Evolutionary conservation across 23 tunicate genomes (phyloP).

Genomic region (Styela clava): DNA sequence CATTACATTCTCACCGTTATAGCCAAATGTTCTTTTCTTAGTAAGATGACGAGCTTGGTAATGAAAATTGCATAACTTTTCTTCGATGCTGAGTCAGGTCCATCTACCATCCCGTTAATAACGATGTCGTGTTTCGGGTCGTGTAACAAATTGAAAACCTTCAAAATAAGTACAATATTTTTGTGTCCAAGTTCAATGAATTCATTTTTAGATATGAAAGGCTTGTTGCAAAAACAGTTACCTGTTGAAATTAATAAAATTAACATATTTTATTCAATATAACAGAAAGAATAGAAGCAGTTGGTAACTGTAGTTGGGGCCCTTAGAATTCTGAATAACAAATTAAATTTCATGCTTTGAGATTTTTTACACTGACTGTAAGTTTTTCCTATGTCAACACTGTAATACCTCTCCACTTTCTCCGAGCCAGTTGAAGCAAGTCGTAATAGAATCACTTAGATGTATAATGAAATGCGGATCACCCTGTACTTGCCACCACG

Average conservation of each 20-base stretch:
- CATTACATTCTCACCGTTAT: slow-evolving; percentile 19
- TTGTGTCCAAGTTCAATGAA: neutral
- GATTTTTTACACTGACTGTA: too few relatives aligned
- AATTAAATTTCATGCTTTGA: too few relatives aligned
- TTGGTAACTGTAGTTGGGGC: too few relatives aligned
- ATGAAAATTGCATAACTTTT: neutral
- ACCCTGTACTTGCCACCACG: slow-evolving; percentile 13
- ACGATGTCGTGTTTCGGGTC: neutral
- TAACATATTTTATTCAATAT: too few relatives aligned
- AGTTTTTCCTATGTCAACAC: too few relatives aligned
- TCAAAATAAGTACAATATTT: neutral
- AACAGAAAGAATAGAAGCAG: too few relatives aligned
- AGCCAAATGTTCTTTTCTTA: neutral
- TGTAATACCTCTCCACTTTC: slow-evolving; percentile 20
- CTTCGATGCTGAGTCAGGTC: neutral
- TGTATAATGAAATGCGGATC: slow-evolving; percentile 11
- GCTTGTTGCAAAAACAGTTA: too few relatives aligned
- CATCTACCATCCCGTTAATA: neutral
- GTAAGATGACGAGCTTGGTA: neutral
- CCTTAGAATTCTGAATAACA: too few relatives aligned
- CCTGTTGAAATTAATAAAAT: too few relatives aligned
- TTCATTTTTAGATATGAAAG: neutral
- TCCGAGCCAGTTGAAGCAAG: slow-evolving; percentile 19
- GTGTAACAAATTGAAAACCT: slow-evolving; percentile 1
- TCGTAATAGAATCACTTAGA: neutral